phyloP scores from a whole-genome alignment of 1,140 invertebrate species.

The Acromyrmex echinatior region DNA sequence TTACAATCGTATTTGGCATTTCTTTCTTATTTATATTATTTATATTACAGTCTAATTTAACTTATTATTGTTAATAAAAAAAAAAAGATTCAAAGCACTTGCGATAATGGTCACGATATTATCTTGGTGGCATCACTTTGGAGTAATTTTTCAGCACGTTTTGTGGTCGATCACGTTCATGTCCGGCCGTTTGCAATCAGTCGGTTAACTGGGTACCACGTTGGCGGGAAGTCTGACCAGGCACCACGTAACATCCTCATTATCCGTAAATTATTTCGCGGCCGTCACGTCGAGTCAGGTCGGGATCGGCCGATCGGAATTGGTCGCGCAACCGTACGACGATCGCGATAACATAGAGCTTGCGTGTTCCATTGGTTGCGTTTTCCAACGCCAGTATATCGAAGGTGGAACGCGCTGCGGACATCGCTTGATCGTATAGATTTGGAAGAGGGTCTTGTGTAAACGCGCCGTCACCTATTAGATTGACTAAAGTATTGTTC shows the following conservation, averaged over 20 bases:
- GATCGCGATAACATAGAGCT: constrained; percentile 71
- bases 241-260: constrained; percentile 72
- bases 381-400: constrained; percentile 51
- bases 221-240: constrained; percentile 52
- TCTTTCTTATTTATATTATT: no score
- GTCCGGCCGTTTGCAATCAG: constrained; percentile 66
- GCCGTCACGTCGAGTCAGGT: constrained; percentile 67
- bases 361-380: constrained; percentile 72
- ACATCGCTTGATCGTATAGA: constrained; percentile 42
- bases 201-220: constrained; percentile 64
- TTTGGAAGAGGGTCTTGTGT: constrained; percentile 48
- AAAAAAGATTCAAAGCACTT: not conserved
- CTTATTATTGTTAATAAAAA: not conserved
- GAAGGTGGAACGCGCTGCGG: constrained; percentile 30
- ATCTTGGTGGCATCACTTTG: constrained; percentile 25
- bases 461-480: constrained; percentile 47
- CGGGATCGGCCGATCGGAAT: constrained; percentile 65
- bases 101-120: not conserved
- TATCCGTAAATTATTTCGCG: constrained; percentile 76
- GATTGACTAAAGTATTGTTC: constrained; percentile 26
- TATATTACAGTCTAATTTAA: no score
- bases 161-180: constrained; percentile 71
- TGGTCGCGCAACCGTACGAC: constrained; percentile 66
- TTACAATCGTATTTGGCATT: no score
- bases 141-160: constrained; percentile 71